Percentiles rank a stretch among this genome's conserved stretches.
Conservation (phyloP, 1,140 invertebrate genomes). For the Trachelipus rathkii region DNA sequence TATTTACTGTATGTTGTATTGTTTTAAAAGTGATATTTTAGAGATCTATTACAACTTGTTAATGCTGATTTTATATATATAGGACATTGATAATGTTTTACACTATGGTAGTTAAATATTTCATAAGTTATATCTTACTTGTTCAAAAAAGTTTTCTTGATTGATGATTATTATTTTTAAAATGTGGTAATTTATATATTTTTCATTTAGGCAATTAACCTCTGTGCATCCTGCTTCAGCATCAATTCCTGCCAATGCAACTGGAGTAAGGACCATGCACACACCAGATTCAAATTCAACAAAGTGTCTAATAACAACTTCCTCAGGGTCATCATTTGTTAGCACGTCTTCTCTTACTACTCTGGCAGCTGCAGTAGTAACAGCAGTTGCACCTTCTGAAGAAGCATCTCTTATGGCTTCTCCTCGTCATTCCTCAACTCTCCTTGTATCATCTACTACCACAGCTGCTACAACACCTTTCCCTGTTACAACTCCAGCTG, state of each 20-base stretch:
- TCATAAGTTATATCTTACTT: too few relatives aligned
- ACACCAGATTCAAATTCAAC: conserved; percentile 43
- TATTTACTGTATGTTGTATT: too few relatives aligned
- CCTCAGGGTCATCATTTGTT: conserved; percentile 55
- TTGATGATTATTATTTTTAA: too few relatives aligned
- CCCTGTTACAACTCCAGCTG: not conserved
- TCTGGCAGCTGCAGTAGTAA: conserved; percentile 49
- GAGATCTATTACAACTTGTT: too few relatives aligned
- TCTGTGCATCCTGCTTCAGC: not conserved
- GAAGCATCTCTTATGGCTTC: conserved; percentile 36
- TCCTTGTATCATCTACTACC: conserved; percentile 33
- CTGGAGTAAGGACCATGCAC: not conserved
- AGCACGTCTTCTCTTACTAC: conserved; percentile 50
- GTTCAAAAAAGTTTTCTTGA: too few relatives aligned
- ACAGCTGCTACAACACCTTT: not conserved
- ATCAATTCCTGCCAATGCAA: not conserved
- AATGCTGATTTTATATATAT: too few relatives aligned
- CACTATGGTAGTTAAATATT: too few relatives aligned
- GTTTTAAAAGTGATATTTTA: too few relatives aligned
- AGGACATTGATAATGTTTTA: too few relatives aligned
- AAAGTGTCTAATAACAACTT: conserved; percentile 50
- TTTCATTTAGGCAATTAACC: not conserved
- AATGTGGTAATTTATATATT: not conserved
- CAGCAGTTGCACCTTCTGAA: conserved; percentile 49
- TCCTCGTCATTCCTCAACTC: not conserved